phyloP scores from a whole-genome alignment of 2,888 invertebrate species.

The Allacma fusca region DNA sequence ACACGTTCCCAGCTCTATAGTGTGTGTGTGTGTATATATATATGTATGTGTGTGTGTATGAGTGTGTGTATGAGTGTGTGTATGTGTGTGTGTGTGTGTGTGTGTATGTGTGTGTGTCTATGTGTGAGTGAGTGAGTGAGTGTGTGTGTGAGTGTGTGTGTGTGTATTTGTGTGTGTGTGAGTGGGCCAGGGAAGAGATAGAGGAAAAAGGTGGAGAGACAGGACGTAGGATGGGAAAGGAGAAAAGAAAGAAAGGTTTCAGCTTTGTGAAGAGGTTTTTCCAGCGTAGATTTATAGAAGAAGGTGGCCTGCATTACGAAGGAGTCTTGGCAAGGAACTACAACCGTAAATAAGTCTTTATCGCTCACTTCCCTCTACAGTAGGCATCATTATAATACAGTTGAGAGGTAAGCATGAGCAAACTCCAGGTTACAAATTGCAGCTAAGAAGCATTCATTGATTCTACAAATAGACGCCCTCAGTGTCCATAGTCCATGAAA shows the following conservation, averaged over 20 bases:
- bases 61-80: no score
- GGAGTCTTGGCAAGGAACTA: constrained; percentile 42
- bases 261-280: constrained; percentile 22
- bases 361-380: constrained; percentile 41
- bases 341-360: constrained; percentile 46
- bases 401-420: constrained; percentile 28
- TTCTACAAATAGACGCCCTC: constrained; percentile 42
- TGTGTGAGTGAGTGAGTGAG: no score
- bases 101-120: no score
- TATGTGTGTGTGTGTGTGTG: no score
- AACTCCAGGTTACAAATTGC: constrained; percentile 42
- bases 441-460: constrained; percentile 44
- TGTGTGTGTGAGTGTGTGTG: no score
- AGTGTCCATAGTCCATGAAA: constrained; percentile 40
- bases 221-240: background rate
- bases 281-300: constrained; percentile 41
- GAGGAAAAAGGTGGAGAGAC: background rate
- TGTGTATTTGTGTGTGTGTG: no score
- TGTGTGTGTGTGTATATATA: background rate
- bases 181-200: background rate
- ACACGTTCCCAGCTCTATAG: no score
- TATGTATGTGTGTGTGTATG: no score
- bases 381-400: constrained; percentile 43
- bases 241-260: background rate
- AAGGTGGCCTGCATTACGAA: constrained; percentile 42